Evolutionary conservation across 2,113 vertebrate species (phyloP), one percentile per base, ranked within the genome.

Genomic region (Nestor notabilis): DNA sequence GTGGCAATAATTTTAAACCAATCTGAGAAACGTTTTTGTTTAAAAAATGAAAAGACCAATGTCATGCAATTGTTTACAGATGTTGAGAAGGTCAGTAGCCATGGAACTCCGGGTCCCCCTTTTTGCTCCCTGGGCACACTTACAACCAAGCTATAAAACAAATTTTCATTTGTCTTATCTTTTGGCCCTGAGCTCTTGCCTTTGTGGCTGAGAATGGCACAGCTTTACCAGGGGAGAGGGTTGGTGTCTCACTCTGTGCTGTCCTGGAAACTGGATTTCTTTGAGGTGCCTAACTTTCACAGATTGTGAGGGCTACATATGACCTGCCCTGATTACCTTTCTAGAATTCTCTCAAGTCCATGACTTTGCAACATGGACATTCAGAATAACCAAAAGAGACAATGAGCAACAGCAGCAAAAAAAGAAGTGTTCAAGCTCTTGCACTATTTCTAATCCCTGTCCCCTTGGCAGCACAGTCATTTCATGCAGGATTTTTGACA

Each of bases 401-500:
- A 46, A 41, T 21, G 16, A 80, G 8, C 16, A 92, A 72, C 20
- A 46, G 33, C 13, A 75, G 13, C 5, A 71, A 71, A 70, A 29
- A 60, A 25, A 39, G 1, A 91, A 85, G 23, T 21, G 3, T 55
- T 74, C 46, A 47, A 44, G 17, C 24, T 65, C 35, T 49, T 87
- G 35, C 13, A 28, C 17, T 61, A 8, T 84, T 94, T 94, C 46
- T 33, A 92, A 71, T 41, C 27, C 29, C 33, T 47, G 53, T 50
- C 29, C 74, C 39, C 47, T 78, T 84, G 33, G 47, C 64, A 92
- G 37, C 28, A 72, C 1, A 2, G 35, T 80, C 71, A 89, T 89
- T 92, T 78, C 41, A 63, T 75, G 55, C 24, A 81, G 60, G 29
- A 81, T 64, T 93, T 94, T 81, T 93, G 72, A 93, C 53, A 74